These are phyloP conservation scores for Furcifer pardalis DNA, from an alignment of 2,797 vertebrate species.

Conservation along the genomic window DNA sequence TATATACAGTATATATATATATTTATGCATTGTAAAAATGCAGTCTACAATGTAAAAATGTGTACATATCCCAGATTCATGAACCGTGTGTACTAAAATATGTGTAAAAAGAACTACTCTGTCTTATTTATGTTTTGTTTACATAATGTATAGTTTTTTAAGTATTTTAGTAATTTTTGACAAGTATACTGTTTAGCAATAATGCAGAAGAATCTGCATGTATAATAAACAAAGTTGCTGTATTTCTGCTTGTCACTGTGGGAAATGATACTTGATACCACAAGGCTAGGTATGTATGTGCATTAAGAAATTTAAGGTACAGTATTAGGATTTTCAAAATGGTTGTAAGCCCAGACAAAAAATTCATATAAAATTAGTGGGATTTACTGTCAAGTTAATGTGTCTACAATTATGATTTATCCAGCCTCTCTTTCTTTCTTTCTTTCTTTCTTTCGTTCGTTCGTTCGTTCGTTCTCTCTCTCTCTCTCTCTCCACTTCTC, in stretches of 20 bases:
- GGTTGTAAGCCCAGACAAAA: neutral
- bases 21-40: conserved; percentile 79
- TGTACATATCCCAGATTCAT: conserved; percentile 81
- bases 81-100: conserved; percentile 81
- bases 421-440: neutral
- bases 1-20: conserved; percentile 62
- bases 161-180: conserved; percentile 89
- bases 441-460: no score
- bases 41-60: conserved; percentile 80
- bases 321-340: conserved; percentile 8
- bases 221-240: conserved; percentile 89
- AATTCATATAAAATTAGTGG: neutral
- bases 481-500: neutral
- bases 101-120: conserved; percentile 83
- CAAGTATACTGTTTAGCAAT: conserved; percentile 88
- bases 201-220: conserved; percentile 86
- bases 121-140: conserved; percentile 94
- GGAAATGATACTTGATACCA: conserved; percentile 10
- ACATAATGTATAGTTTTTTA: conserved; percentile 91
- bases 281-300: neutral
- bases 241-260: conserved; percentile 66
- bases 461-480: no score
- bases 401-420: neutral
- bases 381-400: conserved; percentile 1
- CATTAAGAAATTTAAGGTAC: conserved; percentile 5